These are phyloP conservation scores for Epizoanthus fatuus DNA, from an alignment of 92 coral and sea anemone species.

Conservation along the genomic window DNA sequence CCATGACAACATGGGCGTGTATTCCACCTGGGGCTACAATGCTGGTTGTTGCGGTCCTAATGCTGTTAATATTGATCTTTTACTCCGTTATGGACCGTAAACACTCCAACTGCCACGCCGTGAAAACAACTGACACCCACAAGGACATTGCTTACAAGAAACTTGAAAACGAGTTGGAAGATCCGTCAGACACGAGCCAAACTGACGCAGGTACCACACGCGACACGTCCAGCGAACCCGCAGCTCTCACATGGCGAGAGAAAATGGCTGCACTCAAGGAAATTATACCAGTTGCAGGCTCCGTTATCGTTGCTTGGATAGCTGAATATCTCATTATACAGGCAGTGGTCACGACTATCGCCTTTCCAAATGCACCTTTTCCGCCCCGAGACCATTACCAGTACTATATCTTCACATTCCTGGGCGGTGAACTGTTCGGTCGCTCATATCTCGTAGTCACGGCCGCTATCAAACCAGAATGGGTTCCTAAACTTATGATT, in stretches of 20 bases:
- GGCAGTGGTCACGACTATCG: conserved; percentile 86
- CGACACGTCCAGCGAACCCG: conserved; percentile 25
- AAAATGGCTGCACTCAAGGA: conserved; percentile 66
- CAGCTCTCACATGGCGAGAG: conserved; percentile 74
- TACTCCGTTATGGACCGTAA: conserved; percentile 89
- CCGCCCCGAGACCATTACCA: conserved; percentile 94
- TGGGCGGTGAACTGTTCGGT: conserved; percentile 89
- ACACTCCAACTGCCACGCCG: conserved; percentile 55
- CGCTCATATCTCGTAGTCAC: conserved; percentile 79
- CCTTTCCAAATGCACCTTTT: conserved; percentile 90
- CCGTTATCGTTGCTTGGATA: conserved; percentile 87
- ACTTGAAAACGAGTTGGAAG: conserved; percentile 58
- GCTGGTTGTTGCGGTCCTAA: conserved; percentile 77
- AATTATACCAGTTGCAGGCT: conserved; percentile 71
- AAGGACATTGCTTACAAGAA: conserved; percentile 76
- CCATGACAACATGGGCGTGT: conserved; percentile 95
- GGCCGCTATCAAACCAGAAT: conserved; percentile 70
- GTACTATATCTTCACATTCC: conserved; percentile 85
- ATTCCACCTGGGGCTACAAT: conserved; percentile 81
- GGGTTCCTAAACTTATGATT: conserved; percentile 64
- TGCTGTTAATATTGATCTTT: conserved; percentile 77
- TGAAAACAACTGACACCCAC: conserved; percentile 40
- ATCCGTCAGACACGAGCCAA: conserved; percentile 17
- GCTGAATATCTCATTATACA: conserved; percentile 90
- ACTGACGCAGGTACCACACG: neutral